Evolutionary conservation across 2,113 vertebrate species (phyloP), one percentile per base, ranked within the genome.

Genomic region (Hyperopisus bebe): DNA sequence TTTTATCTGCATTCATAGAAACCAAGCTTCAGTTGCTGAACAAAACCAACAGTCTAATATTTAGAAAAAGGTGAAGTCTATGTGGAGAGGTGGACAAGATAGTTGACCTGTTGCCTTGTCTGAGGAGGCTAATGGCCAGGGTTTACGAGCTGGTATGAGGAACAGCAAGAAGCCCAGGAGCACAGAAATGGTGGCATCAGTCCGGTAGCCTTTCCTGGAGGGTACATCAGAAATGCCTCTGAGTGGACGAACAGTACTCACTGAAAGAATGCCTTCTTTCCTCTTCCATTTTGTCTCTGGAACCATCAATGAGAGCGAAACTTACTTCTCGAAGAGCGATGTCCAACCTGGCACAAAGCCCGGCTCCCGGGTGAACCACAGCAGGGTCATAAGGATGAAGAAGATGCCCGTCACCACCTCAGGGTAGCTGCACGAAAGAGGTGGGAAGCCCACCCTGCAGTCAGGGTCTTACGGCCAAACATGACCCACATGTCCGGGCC

Each of bases 261-360:
- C 19, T n/a, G n/a, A 82, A 35, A 47, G 9, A 82, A 9, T 53
- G 9, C 17, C 27, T 35, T 24, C 27, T 24, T 7, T 27, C 31
- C 48, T 27, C 87, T 55, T 10, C 50, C 3, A 10, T 89, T 42
- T 15, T 80, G 17, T 83, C 6, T 35, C 21, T n/a, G 74, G 50
- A 46, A 21, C 44, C 21, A 7, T 39, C 11, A 58, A 35, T 66
- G 27, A 70, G 21, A 62, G 6, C n/a, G 39, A 9, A 21, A 92
- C 93, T 93, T 95, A 98, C 98, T 98, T 98, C 94, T 98, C 97
- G 95, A 99, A 99, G 77, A 99, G 96, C 1, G 97, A 98, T 8
- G 98, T 98, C 98, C 98, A 99, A n/a, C 98, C 98, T 0, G 98
- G 97, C 42, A 99, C 97, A 88, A 99, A 99, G 35, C 98, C 98